Conservation (phyloP, 2,797 vertebrate genomes). For the Peromyscus attwateri region DNA sequence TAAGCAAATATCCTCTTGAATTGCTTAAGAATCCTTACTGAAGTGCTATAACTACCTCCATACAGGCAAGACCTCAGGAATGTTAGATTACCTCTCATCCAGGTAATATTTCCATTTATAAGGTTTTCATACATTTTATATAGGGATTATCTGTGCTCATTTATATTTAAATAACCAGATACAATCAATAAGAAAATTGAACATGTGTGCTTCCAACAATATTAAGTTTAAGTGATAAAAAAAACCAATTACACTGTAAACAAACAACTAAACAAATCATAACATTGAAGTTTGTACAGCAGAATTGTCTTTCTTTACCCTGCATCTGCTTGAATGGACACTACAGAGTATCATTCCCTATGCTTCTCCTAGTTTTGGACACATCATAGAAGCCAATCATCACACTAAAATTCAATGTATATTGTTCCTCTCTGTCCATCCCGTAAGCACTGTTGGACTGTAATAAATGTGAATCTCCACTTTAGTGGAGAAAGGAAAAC, state of each 20-base stretch:
- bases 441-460: constrained; percentile 59
- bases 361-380: constrained; percentile 56
- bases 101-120: constrained; percentile 2
- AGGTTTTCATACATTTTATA: constrained; percentile 22
- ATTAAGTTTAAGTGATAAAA: constrained; percentile 59
- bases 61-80: constrained; percentile 8
- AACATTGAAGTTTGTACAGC: constrained; percentile 9
- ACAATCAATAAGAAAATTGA: constrained; percentile 1
- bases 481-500: constrained; percentile 72
- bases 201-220: constrained; percentile 7
- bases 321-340: background rate
- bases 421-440: constrained; percentile 52
- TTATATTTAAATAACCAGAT: constrained; percentile 56
- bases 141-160: constrained; percentile 12
- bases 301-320: background rate
- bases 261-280: constrained; percentile 25
- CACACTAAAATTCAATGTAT: constrained; percentile 60
- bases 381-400: constrained; percentile 49
- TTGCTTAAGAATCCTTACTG: constrained; percentile 27
- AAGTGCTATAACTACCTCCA: background rate
- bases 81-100: background rate
- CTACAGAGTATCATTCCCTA: constrained; percentile 46
- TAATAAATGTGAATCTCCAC: constrained; percentile 71
- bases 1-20: background rate
- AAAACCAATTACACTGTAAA: constrained; percentile 32